These are phyloP conservation scores for Myanophis thanlyinensis DNA, from an alignment of 2,113 vertebrate species.

Conservation along the genomic window DNA sequence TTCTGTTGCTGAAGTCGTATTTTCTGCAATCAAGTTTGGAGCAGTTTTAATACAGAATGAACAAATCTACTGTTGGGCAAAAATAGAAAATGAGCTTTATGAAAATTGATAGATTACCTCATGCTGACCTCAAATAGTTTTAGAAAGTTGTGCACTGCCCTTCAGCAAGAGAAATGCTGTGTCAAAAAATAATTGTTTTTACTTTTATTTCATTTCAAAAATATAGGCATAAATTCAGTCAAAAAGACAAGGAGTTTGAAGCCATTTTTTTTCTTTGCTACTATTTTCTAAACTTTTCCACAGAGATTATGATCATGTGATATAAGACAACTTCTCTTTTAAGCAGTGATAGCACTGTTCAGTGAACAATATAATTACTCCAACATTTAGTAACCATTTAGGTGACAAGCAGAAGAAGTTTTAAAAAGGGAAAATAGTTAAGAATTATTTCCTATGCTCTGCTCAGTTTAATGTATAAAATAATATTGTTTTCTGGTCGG, in stretches of 20 bases:
- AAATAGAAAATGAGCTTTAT: background rate
- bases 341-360: background rate
- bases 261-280: background rate
- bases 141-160: background rate
- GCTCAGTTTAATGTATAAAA: background rate
- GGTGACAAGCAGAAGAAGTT: background rate
- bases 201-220: background rate
- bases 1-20: too few species aligned
- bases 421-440: background rate
- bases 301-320: background rate
- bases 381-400: background rate
- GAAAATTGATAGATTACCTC: background rate
- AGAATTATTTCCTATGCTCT: background rate
- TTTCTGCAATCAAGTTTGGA: too few species aligned
- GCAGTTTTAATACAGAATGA: background rate
- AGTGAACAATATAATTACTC: background rate
- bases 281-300: background rate
- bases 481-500: background rate
- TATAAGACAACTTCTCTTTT: background rate
- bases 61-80: background rate
- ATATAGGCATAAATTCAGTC: background rate
- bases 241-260: background rate
- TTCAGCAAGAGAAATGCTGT: background rate
- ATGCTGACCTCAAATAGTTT: background rate
- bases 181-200: background rate